Base-by-base conservation (phyloP, 2,888 invertebrate species). In the Ypsolopha sequella region DNA sequence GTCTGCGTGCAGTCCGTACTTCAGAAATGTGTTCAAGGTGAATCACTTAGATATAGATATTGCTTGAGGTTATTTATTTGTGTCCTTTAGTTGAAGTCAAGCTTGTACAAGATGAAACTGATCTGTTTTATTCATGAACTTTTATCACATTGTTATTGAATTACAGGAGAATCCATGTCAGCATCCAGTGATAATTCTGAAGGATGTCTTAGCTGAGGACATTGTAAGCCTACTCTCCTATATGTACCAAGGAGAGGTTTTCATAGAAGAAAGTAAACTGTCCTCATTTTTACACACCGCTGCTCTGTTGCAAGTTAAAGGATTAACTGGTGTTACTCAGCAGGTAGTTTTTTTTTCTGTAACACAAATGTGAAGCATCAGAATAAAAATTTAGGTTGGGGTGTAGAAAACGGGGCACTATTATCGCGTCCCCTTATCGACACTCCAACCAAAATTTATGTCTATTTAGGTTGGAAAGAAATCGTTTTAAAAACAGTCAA, bases 1-100 rank as follows among this genome's bases (percentile, higher is more conserved):
- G 71, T 92, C 92, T 63, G 92, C 92, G 58, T 92, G 92, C 80
- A 92, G 92, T 71, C 91, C 92, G 62, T 92, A 92, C 84, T 92
- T 92, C 81, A 88, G 91, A 72, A 90, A 89, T 76, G 90, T 92
- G 70, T 91, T 92, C 84, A 91, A 91, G 89, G 91, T 91, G 76
- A 86, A 80, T 84, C 79, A 80, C 82, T 85, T 51, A 41, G 38
- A 35, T 10, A n/a, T 11, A 43, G 9, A 10, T 34, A 11, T 35
- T 50, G 38, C 36, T 43, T 33, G 39, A 49, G 33, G 10, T 36
- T 7, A 10, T 9, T 4, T 48, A n/a, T 36, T 6, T 4, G 10
- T 36, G 10, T 36, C 14, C 14, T 41, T 43, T 33, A 50, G 34
- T 41, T 41, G 41, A n/a, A n/a, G 11, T 14, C 13, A 41, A 43